These are phyloP conservation scores for Micromussa lordhowensis DNA, from an alignment of 92 coral and sea anemone genomes.

Conservation along the genomic window DNA sequence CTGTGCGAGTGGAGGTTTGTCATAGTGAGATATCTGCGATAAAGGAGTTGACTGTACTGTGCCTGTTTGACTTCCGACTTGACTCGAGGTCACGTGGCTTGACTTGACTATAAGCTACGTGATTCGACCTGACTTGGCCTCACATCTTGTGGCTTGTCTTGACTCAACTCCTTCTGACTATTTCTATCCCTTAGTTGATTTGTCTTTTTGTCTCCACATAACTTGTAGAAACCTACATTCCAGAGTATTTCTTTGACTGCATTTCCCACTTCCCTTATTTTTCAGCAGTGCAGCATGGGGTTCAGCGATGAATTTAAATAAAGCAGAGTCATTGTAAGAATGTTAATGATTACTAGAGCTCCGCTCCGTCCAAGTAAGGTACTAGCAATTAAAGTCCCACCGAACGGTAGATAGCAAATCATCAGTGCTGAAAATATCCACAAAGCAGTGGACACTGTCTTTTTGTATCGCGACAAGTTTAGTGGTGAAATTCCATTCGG, in stretches of 20 bases:
- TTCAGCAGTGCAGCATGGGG: not conserved
- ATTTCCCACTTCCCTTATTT: not conserved
- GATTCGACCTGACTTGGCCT: no score
- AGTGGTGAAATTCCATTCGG: not conserved
- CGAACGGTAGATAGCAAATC: not conserved
- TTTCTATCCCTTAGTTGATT: not conserved
- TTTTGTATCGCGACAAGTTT: not conserved
- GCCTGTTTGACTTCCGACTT: no score
- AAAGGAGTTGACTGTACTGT: no score
- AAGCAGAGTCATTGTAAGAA: not conserved
- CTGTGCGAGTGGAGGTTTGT: no score
- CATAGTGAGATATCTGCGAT: no score
- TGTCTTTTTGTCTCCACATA: not conserved
- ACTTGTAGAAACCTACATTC: not conserved
- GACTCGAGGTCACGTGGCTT: no score
- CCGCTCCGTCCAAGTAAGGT: not conserved
- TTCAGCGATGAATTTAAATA: not conserved
- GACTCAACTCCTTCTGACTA: no score
- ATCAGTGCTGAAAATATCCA: not conserved
- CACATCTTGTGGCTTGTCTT: no score
- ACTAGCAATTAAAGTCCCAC: not conserved
- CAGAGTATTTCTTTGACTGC: not conserved
- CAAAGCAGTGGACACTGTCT: not conserved
- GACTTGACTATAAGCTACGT: no score
- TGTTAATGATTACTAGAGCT: not conserved